A percentile compares a stretch with the other conserved stretches of the same genome.
These are phyloP conservation scores for Amiota communis DNA, from an alignment of 2,888 invertebrate species.

Conservation along the genomic window DNA sequence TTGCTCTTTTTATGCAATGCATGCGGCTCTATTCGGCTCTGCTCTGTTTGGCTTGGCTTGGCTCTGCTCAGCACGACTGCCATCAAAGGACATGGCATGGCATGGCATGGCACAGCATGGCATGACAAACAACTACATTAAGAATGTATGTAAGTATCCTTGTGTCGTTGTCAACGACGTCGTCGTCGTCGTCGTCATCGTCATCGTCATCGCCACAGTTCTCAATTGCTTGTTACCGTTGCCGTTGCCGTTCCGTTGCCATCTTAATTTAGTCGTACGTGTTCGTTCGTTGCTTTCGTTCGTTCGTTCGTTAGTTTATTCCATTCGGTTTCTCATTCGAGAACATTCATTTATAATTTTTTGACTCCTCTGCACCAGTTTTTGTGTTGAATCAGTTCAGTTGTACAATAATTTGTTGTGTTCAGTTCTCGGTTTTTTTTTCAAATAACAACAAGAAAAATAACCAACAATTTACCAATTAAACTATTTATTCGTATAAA, in stretches of 20 bases:
- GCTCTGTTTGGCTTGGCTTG: background rate
- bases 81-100: slow-evolving; percentile 45
- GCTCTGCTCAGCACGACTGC: background rate
- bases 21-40: slow-evolving; percentile 21
- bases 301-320: slow-evolving; percentile 64
- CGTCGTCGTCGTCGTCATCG: slow-evolving; percentile 38
- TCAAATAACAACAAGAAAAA: slow-evolving; percentile 47
- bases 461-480: background rate
- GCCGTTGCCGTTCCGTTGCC: slow-evolving; percentile 42
- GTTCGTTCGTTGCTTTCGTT: slow-evolving; percentile 73
- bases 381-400: slow-evolving; percentile 62
- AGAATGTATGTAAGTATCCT: too few relatives aligned
- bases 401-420: slow-evolving; percentile 67
- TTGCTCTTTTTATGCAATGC: background rate
- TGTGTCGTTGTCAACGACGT: too few relatives aligned
- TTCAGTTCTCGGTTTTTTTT: slow-evolving; percentile 61
- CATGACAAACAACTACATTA: slow-evolving; percentile 34
- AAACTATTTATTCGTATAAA: slow-evolving; percentile 11
- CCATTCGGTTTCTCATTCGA: slow-evolving; percentile 68
- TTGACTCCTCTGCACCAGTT: slow-evolving; percentile 72
- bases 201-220: slow-evolving; percentile 14
- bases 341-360: slow-evolving; percentile 72
- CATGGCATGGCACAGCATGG: slow-evolving; percentile 32
- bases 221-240: slow-evolving; percentile 21
- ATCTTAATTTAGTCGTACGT: slow-evolving; percentile 64